Base-by-base conservation (phyloP, 2,113 vertebrate species). In the Alligator sinensis region DNA sequence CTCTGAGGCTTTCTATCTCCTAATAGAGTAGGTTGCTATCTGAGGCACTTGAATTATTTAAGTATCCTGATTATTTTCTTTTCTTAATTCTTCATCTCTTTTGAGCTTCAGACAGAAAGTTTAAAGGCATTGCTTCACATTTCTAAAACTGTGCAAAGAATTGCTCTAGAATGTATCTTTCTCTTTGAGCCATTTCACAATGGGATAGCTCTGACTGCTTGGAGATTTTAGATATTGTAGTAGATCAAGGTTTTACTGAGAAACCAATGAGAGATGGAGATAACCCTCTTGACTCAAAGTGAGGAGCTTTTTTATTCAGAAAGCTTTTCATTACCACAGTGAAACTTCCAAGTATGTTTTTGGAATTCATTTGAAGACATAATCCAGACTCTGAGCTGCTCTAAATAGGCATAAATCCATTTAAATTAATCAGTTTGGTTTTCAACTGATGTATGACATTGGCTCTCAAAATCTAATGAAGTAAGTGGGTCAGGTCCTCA, bases 151-250 rank as follows among this genome's bases (percentile, higher is more conserved):
- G 77, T 84, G 22, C 17, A 81, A 85, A 6, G 61, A 96, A 28
- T 38, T 30, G 72, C 57, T 92, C 22, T 21, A 90, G 78, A 77
- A 87, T 88, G 80, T 38, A 11, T 72, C 11, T 83, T 87, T 91
- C 76, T 57, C 28, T 91, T 54, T 93, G 89, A 93, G 91, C 68
- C 28, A 54, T 76, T 47, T 95, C 83, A 76, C 87, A 90, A 89
- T 75, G 11, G 72, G 58, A 89, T 28, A 81, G 11, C 61, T 62
- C 72, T 88, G 72, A 57, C 60, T 79, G 59, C 0, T 38, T 17
- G 21, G n/a, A 79, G 30, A 3, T 25, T 60, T 60, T 38, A 83
- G 66, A 27, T 72, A 27, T 28, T 61, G 47, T 13, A 89, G n/a
- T 61, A 74, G 1, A 0, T 76, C 80, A 90, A 91, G 72, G 63